These are phyloP conservation scores for Setophaga coronata DNA, from an alignment of 2,113 vertebrate genomes.

Conservation along the genomic window DNA sequence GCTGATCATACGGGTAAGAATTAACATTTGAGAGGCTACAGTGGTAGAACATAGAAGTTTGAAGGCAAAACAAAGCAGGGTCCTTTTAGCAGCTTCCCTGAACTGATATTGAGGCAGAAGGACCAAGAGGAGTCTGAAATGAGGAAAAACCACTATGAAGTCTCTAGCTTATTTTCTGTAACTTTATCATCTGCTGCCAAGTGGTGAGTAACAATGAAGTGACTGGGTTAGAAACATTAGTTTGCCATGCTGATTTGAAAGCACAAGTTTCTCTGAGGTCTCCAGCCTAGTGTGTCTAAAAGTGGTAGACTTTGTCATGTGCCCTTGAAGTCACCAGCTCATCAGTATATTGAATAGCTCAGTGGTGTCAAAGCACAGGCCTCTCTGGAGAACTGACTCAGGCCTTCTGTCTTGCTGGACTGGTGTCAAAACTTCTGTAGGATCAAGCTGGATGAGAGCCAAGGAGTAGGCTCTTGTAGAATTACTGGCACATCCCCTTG, in stretches of 20 bases:
- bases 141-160: not conserved
- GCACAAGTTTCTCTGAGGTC: conserved; percentile 4
- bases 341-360: not conserved
- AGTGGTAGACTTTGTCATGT: conserved; percentile 7
- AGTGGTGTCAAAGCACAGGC: conserved; percentile 55
- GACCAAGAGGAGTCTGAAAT: not conserved
- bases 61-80: not conserved
- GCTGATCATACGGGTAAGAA: not conserved
- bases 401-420: conserved; percentile 69
- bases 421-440: conserved; percentile 65
- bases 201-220: not conserved
- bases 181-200: conserved; percentile 32
- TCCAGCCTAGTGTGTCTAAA: not conserved
- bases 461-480: conserved; percentile 58
- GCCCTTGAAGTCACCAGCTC: conserved; percentile 32
- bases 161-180: not conserved
- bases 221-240: conserved; percentile 1
- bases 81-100: not conserved
- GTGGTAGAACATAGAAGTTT: not conserved
- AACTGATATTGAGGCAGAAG: not conserved
- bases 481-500: conserved; percentile 62
- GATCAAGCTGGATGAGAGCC: conserved; percentile 59
- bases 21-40: not conserved
- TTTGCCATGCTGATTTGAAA: not conserved
- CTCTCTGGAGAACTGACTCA: conserved; percentile 59